phyloP scores from a whole-genome alignment of 1,140 invertebrate genomes.

The Himalopsyche phryganea region DNA sequence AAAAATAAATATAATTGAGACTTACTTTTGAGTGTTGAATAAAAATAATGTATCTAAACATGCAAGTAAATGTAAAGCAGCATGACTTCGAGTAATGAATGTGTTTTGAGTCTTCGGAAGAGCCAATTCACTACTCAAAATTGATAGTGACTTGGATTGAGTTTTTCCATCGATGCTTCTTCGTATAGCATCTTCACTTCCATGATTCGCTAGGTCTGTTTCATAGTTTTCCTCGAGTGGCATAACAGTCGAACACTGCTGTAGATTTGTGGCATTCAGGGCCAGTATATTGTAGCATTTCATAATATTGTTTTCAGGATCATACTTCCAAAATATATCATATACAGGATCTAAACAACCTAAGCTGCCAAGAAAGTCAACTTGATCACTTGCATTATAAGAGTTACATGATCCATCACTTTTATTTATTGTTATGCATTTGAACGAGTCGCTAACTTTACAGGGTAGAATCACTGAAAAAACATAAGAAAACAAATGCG shows the following conservation, averaged over 20 bases:
- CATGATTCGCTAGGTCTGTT: neutral
- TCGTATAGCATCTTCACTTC: neutral
- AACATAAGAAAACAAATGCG: slow-evolving; percentile 21
- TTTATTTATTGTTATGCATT: slow-evolving; percentile 82
- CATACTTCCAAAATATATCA: slow-evolving; percentile 82
- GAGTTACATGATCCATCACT: slow-evolving; percentile 78
- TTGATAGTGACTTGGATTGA: slow-evolving; percentile 41
- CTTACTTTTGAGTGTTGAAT: slow-evolving; percentile 68
- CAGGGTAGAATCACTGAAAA: slow-evolving; percentile 68
- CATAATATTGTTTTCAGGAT: slow-evolving; percentile 66
- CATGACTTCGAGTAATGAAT: slow-evolving; percentile 75
- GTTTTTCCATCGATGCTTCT: slow-evolving; percentile 1
- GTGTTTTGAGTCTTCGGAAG: slow-evolving; percentile 69
- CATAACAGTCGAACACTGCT: slow-evolving; percentile 13
- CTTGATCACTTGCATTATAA: slow-evolving; percentile 73
- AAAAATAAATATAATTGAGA: neutral
- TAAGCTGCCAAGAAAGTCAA: slow-evolving; percentile 70
- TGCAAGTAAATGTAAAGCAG: slow-evolving; percentile 82
- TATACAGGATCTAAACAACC: slow-evolving; percentile 86
- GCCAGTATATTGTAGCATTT: slow-evolving; percentile 80
- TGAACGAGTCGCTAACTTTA: slow-evolving; percentile 67
- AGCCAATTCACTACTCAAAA: slow-evolving; percentile 76
- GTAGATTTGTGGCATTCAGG: slow-evolving; percentile 23
- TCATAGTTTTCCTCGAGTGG: slow-evolving; percentile 1
- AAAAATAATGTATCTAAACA: slow-evolving; percentile 86